Evolutionary conservation across 2,888 invertebrate species (phyloP), one percentile per base, ranked within the genome.

Genomic region (Julus scanicus): DNA sequence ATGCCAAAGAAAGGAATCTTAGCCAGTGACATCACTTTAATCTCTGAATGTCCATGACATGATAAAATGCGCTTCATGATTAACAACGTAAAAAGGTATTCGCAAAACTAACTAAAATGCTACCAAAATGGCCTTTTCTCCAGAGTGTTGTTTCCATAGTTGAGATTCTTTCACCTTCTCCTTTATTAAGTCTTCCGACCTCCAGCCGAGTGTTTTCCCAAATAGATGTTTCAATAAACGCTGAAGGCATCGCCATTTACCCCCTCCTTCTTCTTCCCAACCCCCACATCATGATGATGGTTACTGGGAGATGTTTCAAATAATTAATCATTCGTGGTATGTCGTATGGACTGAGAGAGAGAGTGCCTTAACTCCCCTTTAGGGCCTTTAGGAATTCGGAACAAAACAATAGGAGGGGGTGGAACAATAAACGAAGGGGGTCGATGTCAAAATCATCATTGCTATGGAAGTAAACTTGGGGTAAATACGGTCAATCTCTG

Each of bases 271-370:
- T n/a, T n/a, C n/a, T n/a, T n/a, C 57, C 57, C 57, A 4, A 4
- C 57, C 11, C 17, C 15, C 57, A 15, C 57, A 4, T 57, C 17
- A 17, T 17, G 15, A 57, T 57, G n/a, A n/a, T n/a, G n/a, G n/a
- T 57, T 57, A 57, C 17, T 57, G 17, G 15, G 17, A 57, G 57
- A 57, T 57, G 17, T 57, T 57, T 57, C 57, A 57, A 57, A 57
- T 57, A 57, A 57, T 57, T 57, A 57, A 57, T 57, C 57, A 57
- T 57, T 57, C 57, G 57, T 57, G 57, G 57, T 57, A 57, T 57
- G 57, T 17, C 57, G 11, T 57, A 57, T 17, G 17, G 15, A 57
- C 49, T 13, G 49, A 49, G 49, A 13, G 49, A 17, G 15, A 13
- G 57, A 11, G 9, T 4, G 15, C 57, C n/a, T n/a, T n/a, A n/a